phyloP scores from a whole-genome alignment of 2,888 invertebrate species.

The Cataglyphis albicans region DNA sequence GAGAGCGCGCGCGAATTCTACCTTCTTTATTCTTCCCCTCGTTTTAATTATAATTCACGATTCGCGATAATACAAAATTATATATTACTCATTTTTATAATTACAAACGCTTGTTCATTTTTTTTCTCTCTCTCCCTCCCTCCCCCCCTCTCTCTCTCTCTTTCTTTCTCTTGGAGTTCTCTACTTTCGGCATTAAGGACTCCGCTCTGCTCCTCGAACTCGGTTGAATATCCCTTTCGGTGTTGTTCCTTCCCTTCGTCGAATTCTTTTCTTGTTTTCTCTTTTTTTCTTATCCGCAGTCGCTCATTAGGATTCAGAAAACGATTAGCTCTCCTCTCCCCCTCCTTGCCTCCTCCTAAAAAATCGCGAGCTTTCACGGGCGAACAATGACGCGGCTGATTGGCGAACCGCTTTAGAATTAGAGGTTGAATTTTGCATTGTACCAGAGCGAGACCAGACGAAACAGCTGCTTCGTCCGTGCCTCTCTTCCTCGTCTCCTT shows the following conservation, averaged over 20 bases:
- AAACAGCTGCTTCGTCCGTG: slow-evolving; percentile 73
- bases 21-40: not conserved
- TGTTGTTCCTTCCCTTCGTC: slow-evolving; percentile 37
- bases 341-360: slow-evolving; percentile 53
- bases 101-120: slow-evolving; percentile 24
- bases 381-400: slow-evolving; percentile 80
- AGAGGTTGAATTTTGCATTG: slow-evolving; percentile 76
- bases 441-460: slow-evolving; percentile 67
- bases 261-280: slow-evolving; percentile 51
- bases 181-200: not conserved
- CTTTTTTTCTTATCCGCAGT: slow-evolving; percentile 23
- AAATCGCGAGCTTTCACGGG: slow-evolving; percentile 73
- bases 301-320: slow-evolving; percentile 73
- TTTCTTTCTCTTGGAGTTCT: not conserved
- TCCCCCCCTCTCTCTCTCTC: too few species aligned
- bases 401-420: slow-evolving; percentile 80
- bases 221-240: slow-evolving; percentile 33
- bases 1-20: slow-evolving; percentile 2
- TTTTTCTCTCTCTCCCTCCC: not conserved
- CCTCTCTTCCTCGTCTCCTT: slow-evolving; percentile 53
- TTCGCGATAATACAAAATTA: not conserved
- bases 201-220: slow-evolving; percentile 3
- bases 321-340: slow-evolving; percentile 68
- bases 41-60: not conserved
- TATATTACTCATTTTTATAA: slow-evolving; percentile 30